phyloP scores from a whole-genome alignment of 1,140 invertebrate species.

The Drosophila pruinosa region DNA sequence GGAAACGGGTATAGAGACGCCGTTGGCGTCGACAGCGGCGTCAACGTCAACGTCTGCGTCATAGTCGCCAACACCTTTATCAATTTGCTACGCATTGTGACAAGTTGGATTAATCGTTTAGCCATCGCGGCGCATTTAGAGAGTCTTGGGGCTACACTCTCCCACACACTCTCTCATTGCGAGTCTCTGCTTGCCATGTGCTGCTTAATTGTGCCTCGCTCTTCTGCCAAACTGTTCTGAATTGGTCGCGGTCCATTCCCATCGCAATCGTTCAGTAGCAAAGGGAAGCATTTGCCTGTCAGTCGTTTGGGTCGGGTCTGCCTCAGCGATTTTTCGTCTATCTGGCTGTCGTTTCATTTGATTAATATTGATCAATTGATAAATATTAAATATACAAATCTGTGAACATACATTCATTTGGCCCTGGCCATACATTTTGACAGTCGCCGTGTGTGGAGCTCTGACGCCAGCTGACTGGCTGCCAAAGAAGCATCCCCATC shows the following conservation, averaged over 20 bases:
- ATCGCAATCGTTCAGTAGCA: conserved; percentile 55
- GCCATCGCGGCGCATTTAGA: conserved; percentile 11
- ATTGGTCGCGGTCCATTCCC: conserved; percentile 48
- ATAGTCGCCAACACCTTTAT: conserved; percentile 53
- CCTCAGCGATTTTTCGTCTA: neutral
- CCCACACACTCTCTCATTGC: neutral
- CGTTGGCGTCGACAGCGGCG: neutral
- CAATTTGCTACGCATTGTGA: conserved; percentile 55
- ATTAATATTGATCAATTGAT: conserved; percentile 69
- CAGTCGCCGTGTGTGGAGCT: conserved; percentile 26
- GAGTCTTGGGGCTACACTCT: neutral
- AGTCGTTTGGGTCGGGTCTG: conserved; percentile 42
- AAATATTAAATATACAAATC: conserved; percentile 31
- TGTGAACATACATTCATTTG: conserved; percentile 8
- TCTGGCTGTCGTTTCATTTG: conserved; percentile 38
- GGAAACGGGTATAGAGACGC: neutral
- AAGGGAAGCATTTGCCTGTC: conserved; percentile 58
- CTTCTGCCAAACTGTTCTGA: conserved; percentile 41
- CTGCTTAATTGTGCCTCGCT: too few relatives aligned
- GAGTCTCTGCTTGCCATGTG: neutral
- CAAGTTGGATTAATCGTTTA: conserved; percentile 66
- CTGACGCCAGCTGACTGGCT: conserved; percentile 31
- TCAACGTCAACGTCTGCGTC: conserved; percentile 10
- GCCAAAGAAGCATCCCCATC: conserved; percentile 11
- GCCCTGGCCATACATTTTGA: conserved; percentile 23